Base-by-base conservation (phyloP, 2,113 vertebrate genomes). In the Seriola dumerili region DNA sequence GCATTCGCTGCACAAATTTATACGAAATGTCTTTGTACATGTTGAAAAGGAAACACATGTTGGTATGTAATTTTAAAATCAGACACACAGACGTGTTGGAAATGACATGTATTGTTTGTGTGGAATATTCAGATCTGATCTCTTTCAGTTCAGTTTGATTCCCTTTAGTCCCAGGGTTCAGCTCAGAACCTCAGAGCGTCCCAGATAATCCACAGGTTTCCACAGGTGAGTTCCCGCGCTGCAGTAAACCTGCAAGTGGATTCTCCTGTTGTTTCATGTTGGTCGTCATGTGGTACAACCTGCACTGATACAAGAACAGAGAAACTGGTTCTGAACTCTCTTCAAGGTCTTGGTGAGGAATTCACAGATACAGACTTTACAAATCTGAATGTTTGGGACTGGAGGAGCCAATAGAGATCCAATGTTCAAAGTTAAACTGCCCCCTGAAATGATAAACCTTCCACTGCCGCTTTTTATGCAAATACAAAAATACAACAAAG, bases 271-370 rank as follows among this genome's bases (percentile, higher is more conserved):
- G 69, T 54, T 62, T 69, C 55, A 68, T 42, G 46, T 44, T 66
- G 64, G 67, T 71, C 72, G 21, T 13, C 70, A 32, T 5, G 25
- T 76, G 70, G 72, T 40, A 65, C 76, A 52, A 48, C 34, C 63
- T 62, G 78, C 42, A 52, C n/a, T 23, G 46, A 65, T 46, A 48
- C 36, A 57, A 42, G 65, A 40, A 57, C 54, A 70, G 25, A 79
- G 42, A 61, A 69, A 32, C 88, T 76, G 88, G 69, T 86, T 92
- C 90, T 89, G 75, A 85, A 88, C 85, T 75, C 84, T 89, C 88
- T 78, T 11, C 29, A 14, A 50, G 85, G 66, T 88, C 87, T 72
- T 6, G 19, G 8, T 32, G 32, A 48, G 8, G 44, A 59, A 73
- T 32, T 34, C 13, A 42, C 77, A 8, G 7, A 46, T 23, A 44